Conservation (phyloP, 2,113 vertebrate genomes). For the Beaufortia kweichowensis region DNA sequence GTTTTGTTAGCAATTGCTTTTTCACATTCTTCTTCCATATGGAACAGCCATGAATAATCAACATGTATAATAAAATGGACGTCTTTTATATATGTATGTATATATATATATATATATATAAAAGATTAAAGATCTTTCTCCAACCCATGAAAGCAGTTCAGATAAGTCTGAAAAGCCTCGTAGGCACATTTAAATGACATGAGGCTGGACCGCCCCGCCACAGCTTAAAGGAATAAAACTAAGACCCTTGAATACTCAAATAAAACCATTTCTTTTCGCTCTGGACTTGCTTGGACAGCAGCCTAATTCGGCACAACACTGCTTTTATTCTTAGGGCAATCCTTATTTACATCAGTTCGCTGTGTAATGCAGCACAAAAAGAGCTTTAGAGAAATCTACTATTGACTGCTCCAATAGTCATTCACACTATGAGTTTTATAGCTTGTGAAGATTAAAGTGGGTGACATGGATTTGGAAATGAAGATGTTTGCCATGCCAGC, state of each 20-base stretch:
- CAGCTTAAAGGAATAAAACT: conserved; percentile 29
- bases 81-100: too few relatives aligned
- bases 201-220: background rate
- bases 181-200: conserved; percentile 12
- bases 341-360: conserved; percentile 6
- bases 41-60: too few relatives aligned
- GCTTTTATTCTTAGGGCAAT: conserved; percentile 14
- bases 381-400: background rate
- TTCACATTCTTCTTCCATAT: too few relatives aligned
- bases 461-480: background rate
- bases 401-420: background rate
- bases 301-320: conserved; percentile 33
- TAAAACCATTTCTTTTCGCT: conserved; percentile 51
- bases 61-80: too few relatives aligned
- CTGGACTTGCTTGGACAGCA: conserved; percentile 46
- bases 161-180: conserved; percentile 14
- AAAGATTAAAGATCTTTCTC: conserved; percentile 2
- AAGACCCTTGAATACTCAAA: conserved; percentile 44
- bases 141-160: background rate
- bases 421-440: background rate
- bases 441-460: background rate
- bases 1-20: background rate
- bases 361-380: background rate
- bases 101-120: too few relatives aligned
- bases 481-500: too few relatives aligned